These are phyloP conservation scores for Sardinella longiceps DNA, from an alignment of 2,797 vertebrate genomes.

Conservation along the genomic window DNA sequence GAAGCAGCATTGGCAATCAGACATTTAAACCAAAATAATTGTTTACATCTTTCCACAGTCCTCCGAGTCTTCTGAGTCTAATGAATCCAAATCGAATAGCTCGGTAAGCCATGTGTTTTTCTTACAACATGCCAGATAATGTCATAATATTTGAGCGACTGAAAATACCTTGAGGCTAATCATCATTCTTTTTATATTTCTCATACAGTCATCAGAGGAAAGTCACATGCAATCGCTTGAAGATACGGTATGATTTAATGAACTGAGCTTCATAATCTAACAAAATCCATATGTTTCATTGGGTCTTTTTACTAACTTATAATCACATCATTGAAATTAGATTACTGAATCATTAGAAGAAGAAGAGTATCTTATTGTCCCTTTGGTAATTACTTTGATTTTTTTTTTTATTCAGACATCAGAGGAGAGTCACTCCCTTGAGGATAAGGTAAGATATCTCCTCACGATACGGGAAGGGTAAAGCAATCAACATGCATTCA, in stretches of 20 bases:
- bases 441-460: neutral
- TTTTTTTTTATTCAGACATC: neutral
- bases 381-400: neutral
- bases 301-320: neutral
- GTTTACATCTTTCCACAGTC: conserved; percentile 55
- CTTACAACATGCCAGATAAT: neutral
- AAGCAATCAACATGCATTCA: too few species aligned
- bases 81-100: conserved; percentile 65
- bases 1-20: neutral
- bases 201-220: conserved; percentile 67
- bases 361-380: too few species aligned
- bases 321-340: neutral
- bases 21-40: neutral
- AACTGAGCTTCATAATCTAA: neutral
- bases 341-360: neutral
- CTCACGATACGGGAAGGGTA: too few species aligned
- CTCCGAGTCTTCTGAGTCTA: conserved; percentile 62
- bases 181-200: neutral
- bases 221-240: conserved; percentile 66
- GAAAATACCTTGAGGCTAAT: neutral
- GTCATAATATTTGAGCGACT: neutral
- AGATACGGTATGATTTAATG: conserved; percentile 54
- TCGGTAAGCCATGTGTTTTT: conserved; percentile 51
- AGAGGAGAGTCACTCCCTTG: neutral
- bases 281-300: too few species aligned